phyloP scores from a whole-genome alignment of 2,888 invertebrate genomes.

The Andrena fulva region DNA sequence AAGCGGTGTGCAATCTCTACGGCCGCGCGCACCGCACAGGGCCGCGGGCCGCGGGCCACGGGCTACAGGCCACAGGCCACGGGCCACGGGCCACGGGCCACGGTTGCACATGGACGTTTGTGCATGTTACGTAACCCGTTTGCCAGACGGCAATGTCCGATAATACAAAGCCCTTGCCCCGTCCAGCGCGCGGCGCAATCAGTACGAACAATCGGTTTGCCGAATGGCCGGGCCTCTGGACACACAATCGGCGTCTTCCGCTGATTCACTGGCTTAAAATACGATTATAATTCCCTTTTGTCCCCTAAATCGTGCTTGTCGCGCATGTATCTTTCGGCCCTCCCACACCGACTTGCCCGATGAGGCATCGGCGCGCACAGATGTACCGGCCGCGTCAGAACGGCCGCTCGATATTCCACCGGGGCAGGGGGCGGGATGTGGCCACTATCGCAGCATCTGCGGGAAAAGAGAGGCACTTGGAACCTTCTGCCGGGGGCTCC shows the following conservation, averaged over 20 bases:
- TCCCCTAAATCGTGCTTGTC: conserved; percentile 58
- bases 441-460: conserved; percentile 3
- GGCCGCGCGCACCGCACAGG: conserved; percentile 8
- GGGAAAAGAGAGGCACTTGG: conserved; percentile 35
- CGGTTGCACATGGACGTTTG: conserved; percentile 40
- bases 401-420: conserved; percentile 74
- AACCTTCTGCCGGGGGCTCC: conserved; percentile 23
- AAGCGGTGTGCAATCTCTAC: not conserved
- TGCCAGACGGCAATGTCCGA: conserved; percentile 52
- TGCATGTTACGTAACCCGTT: conserved; percentile 38
- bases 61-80: too few relatives aligned
- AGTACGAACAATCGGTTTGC: conserved; percentile 55
- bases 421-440: too few relatives aligned
- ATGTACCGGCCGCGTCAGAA: conserved; percentile 6
- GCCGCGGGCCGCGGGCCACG: not conserved
- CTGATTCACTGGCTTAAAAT: conserved; percentile 68
- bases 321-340: conserved; percentile 48
- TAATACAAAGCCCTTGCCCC: conserved; percentile 52
- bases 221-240: conserved; percentile 48
- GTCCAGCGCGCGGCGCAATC: conserved; percentile 47
- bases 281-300: conserved; percentile 79
- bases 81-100: not conserved
- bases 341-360: conserved; percentile 31
- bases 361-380: conserved; percentile 1
- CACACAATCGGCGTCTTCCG: conserved; percentile 59